These are phyloP conservation scores for Drosophila macrospina DNA, from an alignment of 2,888 invertebrate species.

Conservation along the genomic window DNA sequence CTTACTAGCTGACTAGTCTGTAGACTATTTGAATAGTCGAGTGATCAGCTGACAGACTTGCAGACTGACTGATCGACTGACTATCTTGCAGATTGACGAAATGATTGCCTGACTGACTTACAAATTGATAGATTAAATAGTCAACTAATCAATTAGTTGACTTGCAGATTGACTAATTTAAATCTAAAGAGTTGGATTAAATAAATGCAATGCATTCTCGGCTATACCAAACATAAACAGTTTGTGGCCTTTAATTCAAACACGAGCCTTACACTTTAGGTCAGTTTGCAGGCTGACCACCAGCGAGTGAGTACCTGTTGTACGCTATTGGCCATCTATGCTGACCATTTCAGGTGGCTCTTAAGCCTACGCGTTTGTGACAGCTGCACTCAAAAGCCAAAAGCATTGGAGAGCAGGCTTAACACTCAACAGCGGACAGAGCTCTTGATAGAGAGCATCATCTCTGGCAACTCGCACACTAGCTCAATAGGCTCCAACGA, in stretches of 20 bases:
- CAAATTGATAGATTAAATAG: too few species aligned
- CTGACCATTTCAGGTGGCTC: constrained; percentile 55
- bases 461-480: constrained; percentile 5
- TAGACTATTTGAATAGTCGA: too few species aligned
- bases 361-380: constrained; percentile 53
- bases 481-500: constrained; percentile 25
- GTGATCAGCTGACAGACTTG: too few species aligned
- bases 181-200: too few species aligned
- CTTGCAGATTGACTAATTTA: too few species aligned
- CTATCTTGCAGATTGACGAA: too few species aligned
- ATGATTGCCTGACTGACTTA: too few species aligned
- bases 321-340: constrained; percentile 42
- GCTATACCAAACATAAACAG: too few species aligned
- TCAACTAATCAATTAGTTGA: too few species aligned
- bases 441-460: constrained; percentile 20
- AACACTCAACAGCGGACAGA: constrained; percentile 47
- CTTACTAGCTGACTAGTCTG: too few species aligned
- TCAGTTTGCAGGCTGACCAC: background rate
- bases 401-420: constrained; percentile 62
- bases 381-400: constrained; percentile 64
- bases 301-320: constrained; percentile 2
- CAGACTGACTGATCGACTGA: too few species aligned
- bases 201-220: too few species aligned
- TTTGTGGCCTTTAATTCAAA: background rate
- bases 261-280: background rate